Conservation (phyloP, 1,140 invertebrate genomes). For the Pristionchus pacificus region DNA sequence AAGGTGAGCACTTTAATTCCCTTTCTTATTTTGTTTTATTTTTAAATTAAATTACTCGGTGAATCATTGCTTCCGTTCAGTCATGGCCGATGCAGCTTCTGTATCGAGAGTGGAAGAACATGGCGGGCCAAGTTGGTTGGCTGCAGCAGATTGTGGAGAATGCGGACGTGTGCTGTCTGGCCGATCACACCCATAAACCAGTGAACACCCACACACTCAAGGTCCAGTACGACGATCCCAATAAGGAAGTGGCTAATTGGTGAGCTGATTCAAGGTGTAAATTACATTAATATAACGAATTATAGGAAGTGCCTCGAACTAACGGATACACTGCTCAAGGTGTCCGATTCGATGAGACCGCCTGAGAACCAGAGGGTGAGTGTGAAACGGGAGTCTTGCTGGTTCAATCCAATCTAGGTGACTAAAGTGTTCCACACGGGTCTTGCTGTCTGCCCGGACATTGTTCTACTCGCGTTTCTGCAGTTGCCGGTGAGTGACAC, state of each 20-base stretch:
- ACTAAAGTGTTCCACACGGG: constrained; percentile 66
- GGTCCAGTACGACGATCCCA: constrained; percentile 65
- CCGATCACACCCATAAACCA: constrained; percentile 78
- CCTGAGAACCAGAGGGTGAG: too few relatives aligned
- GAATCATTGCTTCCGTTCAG: not conserved
- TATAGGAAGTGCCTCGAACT: constrained; percentile 75
- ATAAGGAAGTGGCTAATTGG: constrained; percentile 85
- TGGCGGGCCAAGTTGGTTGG: constrained; percentile 62
- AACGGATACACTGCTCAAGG: constrained; percentile 76
- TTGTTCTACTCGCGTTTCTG: constrained; percentile 15
- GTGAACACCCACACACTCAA: constrained; percentile 83
- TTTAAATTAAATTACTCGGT: too few relatives aligned
- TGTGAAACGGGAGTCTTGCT: too few relatives aligned
- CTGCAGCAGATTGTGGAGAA: constrained; percentile 76
- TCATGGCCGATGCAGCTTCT: constrained; percentile 1
- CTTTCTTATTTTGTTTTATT: constrained; percentile 10
- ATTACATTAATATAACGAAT: constrained; percentile 7
- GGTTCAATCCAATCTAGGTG: too few relatives aligned
- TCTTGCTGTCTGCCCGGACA: constrained; percentile 8
- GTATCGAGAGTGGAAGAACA: not conserved
- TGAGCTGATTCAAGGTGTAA: constrained; percentile 39
- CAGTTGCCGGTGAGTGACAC: constrained; percentile 1
- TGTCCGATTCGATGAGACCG: too few relatives aligned
- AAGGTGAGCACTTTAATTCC: constrained; percentile 21
- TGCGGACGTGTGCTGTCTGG: constrained; percentile 86